phyloP scores from a whole-genome alignment of 2,797 vertebrate genomes.

The Furcifer pardalis region DNA sequence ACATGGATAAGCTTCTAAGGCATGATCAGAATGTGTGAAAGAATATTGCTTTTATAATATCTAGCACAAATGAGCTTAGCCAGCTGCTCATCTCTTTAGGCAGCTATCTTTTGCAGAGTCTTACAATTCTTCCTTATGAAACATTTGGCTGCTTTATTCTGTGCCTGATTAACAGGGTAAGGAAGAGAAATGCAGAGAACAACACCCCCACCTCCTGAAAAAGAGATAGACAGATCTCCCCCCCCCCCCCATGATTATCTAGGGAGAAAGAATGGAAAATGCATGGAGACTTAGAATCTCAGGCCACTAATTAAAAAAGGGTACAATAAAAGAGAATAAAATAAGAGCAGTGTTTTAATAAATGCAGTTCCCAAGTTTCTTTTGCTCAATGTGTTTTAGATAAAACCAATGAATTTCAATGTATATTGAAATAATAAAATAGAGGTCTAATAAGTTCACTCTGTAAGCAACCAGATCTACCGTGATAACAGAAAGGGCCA shows the following conservation, averaged over 20 bases:
- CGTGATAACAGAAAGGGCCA: slow-evolving; percentile 60
- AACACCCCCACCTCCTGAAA: too few relatives aligned
- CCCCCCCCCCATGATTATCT: background rate
- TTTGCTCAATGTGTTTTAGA: slow-evolving; percentile 40
- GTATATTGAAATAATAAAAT: slow-evolving; percentile 45
- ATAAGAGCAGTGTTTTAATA: slow-evolving; percentile 20
- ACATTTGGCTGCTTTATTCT: slow-evolving; percentile 8
- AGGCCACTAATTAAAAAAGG: slow-evolving; percentile 36
- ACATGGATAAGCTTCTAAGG: slow-evolving; percentile 15
- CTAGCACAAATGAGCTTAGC: background rate
- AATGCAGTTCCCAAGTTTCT: slow-evolving; percentile 33
- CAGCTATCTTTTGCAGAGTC: slow-evolving; percentile 20
- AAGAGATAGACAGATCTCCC: background rate
- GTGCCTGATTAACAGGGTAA: slow-evolving; percentile 8
- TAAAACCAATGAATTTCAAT: slow-evolving; percentile 51
- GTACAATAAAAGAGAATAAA: slow-evolving; percentile 8
- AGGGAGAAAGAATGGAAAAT: slow-evolving; percentile 26
- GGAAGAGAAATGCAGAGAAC: slow-evolving; percentile 34
- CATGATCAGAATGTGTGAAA: background rate
- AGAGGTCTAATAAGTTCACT: slow-evolving; percentile 41
- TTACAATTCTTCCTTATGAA: slow-evolving; percentile 30
- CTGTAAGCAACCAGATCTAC: slow-evolving; percentile 47
- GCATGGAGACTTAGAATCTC: slow-evolving; percentile 45
- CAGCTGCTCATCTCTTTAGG: slow-evolving; percentile 33
- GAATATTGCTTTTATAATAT: slow-evolving; percentile 30